Evolutionary conservation across 2,888 invertebrate genomes (phyloP).

Genomic region (Nomada hirtipes): DNA sequence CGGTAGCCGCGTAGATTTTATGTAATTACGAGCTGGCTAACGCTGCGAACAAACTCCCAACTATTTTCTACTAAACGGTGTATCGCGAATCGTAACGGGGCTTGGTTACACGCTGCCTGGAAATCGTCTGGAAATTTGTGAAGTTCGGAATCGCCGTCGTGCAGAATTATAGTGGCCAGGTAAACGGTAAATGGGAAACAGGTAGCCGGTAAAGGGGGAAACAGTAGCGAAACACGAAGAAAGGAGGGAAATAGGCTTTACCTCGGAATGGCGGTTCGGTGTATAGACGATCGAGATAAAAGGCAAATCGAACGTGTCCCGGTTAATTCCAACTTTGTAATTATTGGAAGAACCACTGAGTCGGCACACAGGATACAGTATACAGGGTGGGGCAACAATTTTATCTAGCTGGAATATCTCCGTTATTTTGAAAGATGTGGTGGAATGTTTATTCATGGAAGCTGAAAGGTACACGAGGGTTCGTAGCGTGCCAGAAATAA

Average conservation of each 20-base stretch:
- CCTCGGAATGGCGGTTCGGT: slow-evolving; percentile 41
- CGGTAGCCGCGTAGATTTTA: not conserved
- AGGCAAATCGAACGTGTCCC: slow-evolving; percentile 55
- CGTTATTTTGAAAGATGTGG: no score
- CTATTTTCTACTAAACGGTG: slow-evolving; percentile 10
- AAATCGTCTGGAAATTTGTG: slow-evolving; percentile 4
- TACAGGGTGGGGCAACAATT: not conserved
- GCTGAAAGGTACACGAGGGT: no score
- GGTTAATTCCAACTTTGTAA: slow-evolving; percentile 63
- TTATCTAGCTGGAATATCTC: no score
- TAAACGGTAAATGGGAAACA: not conserved
- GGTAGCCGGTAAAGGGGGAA: not conserved
- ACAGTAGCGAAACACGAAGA: not conserved
- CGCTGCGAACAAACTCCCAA: slow-evolving; percentile 3
- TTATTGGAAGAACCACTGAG: slow-evolving; percentile 61
- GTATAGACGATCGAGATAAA: slow-evolving; percentile 53
- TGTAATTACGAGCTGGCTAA: not conserved
- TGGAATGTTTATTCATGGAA: no score
- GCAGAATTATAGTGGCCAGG: not conserved
- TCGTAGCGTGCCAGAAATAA: no score
- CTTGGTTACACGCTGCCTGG: not conserved
- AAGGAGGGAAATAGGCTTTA: slow-evolving; percentile 19
- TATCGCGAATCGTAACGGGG: not conserved
- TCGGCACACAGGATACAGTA: slow-evolving; percentile 44
- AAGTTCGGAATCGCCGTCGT: slow-evolving; percentile 10